phyloP scores from a whole-genome alignment of 1,140 invertebrate genomes.

The Venturia canescens region DNA sequence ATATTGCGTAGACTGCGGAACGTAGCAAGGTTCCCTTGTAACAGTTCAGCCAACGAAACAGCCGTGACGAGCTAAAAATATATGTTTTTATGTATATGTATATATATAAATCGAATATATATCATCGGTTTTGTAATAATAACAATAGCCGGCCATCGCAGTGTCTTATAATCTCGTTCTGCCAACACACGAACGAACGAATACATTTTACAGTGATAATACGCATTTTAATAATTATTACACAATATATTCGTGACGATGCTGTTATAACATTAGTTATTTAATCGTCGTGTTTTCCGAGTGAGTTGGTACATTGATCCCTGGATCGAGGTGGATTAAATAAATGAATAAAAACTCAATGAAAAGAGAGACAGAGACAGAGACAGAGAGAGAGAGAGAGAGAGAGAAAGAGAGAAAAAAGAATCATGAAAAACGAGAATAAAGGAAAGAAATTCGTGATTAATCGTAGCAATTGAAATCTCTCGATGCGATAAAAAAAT shows the following conservation, averaged over 20 bases:
- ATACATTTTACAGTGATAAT: constrained; percentile 38
- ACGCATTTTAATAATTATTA: constrained; percentile 37
- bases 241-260: constrained; percentile 41
- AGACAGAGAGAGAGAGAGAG: no score
- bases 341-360: not conserved
- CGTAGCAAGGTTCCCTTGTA: constrained; percentile 78
- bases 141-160: constrained; percentile 42
- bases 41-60: constrained; percentile 78
- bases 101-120: no score
- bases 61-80: constrained; percentile 76
- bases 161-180: constrained; percentile 45
- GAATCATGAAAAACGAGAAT: no score
- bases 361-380: no score
- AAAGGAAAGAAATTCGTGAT: not conserved
- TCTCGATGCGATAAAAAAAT: not conserved
- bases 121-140: constrained; percentile 18
- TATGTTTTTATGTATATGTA: constrained; percentile 46
- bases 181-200: constrained; percentile 49
- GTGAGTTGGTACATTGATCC: constrained; percentile 16
- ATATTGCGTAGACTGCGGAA: constrained; percentile 77
- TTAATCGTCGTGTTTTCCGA: constrained; percentile 37
- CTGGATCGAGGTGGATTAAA: constrained; percentile 15
- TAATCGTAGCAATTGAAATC: not conserved
- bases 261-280: constrained; percentile 4
- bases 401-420: no score